A percentile compares a stretch with the other conserved stretches of the same genome.
Evolutionary conservation across 2,113 vertebrate species (phyloP).

Genomic region (Thalassoma bifasciatum): DNA sequence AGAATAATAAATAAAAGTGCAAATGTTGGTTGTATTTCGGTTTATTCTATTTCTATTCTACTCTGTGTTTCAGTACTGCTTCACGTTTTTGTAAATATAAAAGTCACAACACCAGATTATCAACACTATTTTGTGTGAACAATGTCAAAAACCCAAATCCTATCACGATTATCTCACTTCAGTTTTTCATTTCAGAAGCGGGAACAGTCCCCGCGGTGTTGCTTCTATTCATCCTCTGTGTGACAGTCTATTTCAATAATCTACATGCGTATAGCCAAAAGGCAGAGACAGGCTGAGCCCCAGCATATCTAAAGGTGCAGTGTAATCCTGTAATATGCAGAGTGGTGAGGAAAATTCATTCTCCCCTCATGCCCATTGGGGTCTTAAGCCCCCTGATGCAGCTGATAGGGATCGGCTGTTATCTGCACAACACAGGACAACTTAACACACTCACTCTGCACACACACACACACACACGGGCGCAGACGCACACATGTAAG

Average conservation of each 20-base stretch:
- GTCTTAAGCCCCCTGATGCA: slow-evolving; percentile 80
- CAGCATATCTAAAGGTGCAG: slow-evolving; percentile 79
- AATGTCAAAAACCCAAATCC: slow-evolving; percentile 51
- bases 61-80: no score
- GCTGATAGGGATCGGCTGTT: slow-evolving; percentile 81
- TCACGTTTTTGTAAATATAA: background rate
- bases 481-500: slow-evolving; percentile 32
- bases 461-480: slow-evolving; percentile 33
- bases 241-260: slow-evolving; percentile 71
- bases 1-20: no score
- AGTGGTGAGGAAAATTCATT: slow-evolving; percentile 79
- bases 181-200: slow-evolving; percentile 53
- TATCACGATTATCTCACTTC: slow-evolving; percentile 47
- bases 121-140: slow-evolving; percentile 38
- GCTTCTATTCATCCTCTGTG: slow-evolving; percentile 53
- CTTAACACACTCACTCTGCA: slow-evolving; percentile 68
- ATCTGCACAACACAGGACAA: slow-evolving; percentile 81
- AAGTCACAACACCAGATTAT: slow-evolving; percentile 29
- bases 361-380: slow-evolving; percentile 73
- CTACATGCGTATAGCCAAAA: slow-evolving; percentile 64
- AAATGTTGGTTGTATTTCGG: no score
- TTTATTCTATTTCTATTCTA: no score
- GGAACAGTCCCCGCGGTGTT: slow-evolving; percentile 26
- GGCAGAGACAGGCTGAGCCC: slow-evolving; percentile 71
- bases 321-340: slow-evolving; percentile 85